A percentile compares a stretch with the other conserved stretches of the same genome.
phyloP scores from a whole-genome alignment of 2,113 vertebrate genomes.

The Silurus glanis region DNA sequence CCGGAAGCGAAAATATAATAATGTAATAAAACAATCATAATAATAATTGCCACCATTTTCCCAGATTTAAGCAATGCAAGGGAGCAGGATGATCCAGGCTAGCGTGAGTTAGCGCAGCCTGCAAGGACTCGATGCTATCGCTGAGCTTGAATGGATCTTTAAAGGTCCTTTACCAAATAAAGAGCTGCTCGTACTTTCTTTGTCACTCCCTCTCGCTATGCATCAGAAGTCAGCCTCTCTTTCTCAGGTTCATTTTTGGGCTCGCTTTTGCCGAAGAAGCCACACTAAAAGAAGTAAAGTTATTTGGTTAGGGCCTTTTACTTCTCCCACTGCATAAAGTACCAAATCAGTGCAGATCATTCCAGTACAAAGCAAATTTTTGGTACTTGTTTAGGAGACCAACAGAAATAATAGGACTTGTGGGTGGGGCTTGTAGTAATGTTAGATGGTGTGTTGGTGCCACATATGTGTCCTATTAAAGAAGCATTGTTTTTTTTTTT shows the following conservation, averaged over 20 bases:
- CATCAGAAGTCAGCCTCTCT: conserved; percentile 95
- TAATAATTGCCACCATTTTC: conserved; percentile 10
- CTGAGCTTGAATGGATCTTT: conserved; percentile 65
- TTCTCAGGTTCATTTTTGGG: conserved; percentile 83
- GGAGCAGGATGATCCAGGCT: conserved; percentile 26
- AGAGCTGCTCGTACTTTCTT: conserved; percentile 61
- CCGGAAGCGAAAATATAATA: background rate
- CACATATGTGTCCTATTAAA: background rate
- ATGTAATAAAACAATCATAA: background rate
- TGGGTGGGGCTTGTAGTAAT: background rate
- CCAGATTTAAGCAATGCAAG: conserved; percentile 28
- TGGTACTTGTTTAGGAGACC: background rate
- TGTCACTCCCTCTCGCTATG: conserved; percentile 76
- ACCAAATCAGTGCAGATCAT: background rate
- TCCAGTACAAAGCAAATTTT: background rate
- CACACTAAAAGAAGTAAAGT: conserved; percentile 93
- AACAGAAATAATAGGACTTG: background rate
- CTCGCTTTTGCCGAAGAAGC: conserved; percentile 95
- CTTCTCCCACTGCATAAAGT: conserved; percentile 1
- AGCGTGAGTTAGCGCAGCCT: conserved; percentile 65
- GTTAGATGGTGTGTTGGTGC: background rate
- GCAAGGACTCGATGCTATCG: conserved; percentile 50
- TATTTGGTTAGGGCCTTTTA: conserved; percentile 62
- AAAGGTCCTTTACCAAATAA: conserved; percentile 77
- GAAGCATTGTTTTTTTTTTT: background rate